A percentile compares a stretch with the other conserved stretches of the same genome.
Conservation (phyloP, 92 coral and sea anemone genomes). For the Phenganax stokvisi region DNA sequence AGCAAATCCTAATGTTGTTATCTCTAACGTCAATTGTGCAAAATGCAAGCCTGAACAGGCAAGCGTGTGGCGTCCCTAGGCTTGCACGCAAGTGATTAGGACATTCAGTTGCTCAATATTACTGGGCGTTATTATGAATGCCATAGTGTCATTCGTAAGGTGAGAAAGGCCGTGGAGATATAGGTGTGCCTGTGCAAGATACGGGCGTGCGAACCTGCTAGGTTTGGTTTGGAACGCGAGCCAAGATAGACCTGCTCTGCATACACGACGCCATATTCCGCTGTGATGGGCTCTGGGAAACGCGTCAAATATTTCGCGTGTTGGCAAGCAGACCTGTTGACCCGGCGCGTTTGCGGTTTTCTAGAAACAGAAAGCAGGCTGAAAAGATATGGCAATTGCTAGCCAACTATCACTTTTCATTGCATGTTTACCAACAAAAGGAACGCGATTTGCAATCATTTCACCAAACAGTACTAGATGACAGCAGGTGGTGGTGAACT, state of each 20-base stretch:
- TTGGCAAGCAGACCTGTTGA: too few species aligned
- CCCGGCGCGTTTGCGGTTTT: background rate
- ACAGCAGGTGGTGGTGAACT: too few species aligned
- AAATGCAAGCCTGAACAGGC: too few species aligned
- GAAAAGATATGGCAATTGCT: background rate
- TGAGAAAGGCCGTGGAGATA: background rate
- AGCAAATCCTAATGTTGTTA: too few species aligned
- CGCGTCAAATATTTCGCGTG: background rate
- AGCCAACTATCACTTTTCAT: background rate
- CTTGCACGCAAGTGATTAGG: too few species aligned
- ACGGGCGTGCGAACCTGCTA: slow-evolving; percentile 17
- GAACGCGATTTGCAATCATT: too few species aligned
- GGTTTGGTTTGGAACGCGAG: background rate
- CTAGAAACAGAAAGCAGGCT: too few species aligned
- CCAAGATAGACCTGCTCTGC: background rate
- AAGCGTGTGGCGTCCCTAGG: too few species aligned
- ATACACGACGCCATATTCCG: background rate
- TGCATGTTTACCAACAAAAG: background rate
- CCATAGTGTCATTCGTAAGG: background rate
- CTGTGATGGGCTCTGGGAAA: background rate
- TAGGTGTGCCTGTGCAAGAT: background rate
- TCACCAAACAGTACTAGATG: too few species aligned
- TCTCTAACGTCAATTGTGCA: too few species aligned
- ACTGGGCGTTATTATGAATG: background rate
- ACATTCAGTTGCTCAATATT: background rate